These are phyloP conservation scores for Mythimna impura DNA, from an alignment of 2,888 invertebrate species.

Conservation along the genomic window DNA sequence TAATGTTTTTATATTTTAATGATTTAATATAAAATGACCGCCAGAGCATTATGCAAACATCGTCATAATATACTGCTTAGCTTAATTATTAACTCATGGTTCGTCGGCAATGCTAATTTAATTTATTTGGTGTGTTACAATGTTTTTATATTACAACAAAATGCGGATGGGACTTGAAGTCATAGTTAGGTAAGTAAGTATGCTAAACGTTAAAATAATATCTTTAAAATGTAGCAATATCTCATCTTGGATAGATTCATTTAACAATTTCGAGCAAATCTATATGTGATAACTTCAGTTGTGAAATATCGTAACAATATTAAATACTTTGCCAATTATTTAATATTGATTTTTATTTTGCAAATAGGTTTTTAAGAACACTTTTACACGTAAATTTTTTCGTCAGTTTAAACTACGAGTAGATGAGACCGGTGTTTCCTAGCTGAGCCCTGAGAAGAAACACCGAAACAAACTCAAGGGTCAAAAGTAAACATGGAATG, in stretches of 20 bases:
- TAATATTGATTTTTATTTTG: too few species aligned
- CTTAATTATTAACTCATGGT: conserved; percentile 50
- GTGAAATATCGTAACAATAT: background rate
- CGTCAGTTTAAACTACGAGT: too few species aligned
- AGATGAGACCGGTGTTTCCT: too few species aligned
- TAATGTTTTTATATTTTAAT: conserved; percentile 59
- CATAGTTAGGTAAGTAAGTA: background rate
- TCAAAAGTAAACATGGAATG: too few species aligned
- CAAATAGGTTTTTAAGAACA: too few species aligned
- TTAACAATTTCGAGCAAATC: background rate
- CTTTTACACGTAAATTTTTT: too few species aligned
- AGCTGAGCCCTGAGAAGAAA: too few species aligned
- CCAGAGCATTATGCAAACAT: conserved; percentile 46
- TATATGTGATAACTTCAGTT: background rate
- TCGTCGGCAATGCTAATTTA: conserved; percentile 50
- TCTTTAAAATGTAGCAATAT: background rate
- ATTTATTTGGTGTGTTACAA: conserved; percentile 33
- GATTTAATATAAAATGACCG: conserved; percentile 39
- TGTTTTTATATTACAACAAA: conserved; percentile 12
- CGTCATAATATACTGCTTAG: conserved; percentile 40
- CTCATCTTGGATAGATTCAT: background rate
- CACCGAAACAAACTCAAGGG: too few species aligned
- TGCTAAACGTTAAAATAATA: background rate
- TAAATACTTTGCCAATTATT: too few species aligned
- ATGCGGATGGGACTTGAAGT: conserved; percentile 1